Evolutionary conservation across 37 sponge, comb jelly and placozoan species (phyloP).

Genomic region (Amphimedon queenslandica): DNA sequence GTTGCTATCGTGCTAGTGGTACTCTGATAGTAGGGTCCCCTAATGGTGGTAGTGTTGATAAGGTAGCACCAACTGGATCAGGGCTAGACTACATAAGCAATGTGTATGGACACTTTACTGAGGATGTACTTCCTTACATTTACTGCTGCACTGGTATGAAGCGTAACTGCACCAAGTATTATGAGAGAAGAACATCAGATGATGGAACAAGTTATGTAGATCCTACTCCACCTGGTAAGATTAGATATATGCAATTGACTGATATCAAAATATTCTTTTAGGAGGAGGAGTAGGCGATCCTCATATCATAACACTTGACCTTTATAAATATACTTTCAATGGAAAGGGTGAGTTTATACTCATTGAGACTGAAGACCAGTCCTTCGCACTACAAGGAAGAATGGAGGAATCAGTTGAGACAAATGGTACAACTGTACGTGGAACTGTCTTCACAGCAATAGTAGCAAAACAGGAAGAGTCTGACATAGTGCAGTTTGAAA

Average conservation of each 20-base stretch:
- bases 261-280: constrained; percentile 8
- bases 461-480: constrained; percentile 31
- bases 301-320: constrained; percentile 70
- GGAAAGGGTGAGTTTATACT: constrained; percentile 68
- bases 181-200: constrained; percentile 12
- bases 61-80: background rate
- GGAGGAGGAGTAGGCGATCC: constrained; percentile 68
- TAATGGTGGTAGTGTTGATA: constrained; percentile 12
- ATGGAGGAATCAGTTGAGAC: constrained; percentile 51
- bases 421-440: constrained; percentile 13
- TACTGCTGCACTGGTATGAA: constrained; percentile 18
- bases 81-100: background rate
- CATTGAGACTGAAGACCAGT: constrained; percentile 42
- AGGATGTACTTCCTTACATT: constrained; percentile 22
- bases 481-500: constrained; percentile 24
- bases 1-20: constrained; percentile 11
- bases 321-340: constrained; percentile 62
- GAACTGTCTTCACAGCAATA: constrained; percentile 65
- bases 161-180: constrained; percentile 2
- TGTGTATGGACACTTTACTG: background rate
- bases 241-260: background rate
- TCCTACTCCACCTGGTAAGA: constrained; percentile 27
- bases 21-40: constrained; percentile 16
- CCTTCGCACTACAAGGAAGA: constrained; percentile 65
- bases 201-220: background rate